Conservation (phyloP, 2,113 vertebrate species). For the Nettapus auritus region DNA sequence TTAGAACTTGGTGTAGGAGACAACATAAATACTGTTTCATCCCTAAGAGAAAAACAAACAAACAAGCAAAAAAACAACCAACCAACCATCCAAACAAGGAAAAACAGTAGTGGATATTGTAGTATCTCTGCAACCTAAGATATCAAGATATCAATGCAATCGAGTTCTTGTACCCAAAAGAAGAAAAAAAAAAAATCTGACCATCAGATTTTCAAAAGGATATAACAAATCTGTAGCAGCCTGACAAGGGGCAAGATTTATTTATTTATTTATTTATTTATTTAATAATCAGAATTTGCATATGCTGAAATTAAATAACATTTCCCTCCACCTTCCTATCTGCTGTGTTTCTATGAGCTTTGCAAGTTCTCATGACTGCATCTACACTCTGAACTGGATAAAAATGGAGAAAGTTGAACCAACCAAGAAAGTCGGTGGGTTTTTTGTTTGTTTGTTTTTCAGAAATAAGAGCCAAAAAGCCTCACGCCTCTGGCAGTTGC, state of each 20-base stretch:
- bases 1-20: not conserved
- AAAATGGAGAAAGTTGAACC: not conserved
- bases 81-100: too few species aligned
- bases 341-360: too few species aligned
- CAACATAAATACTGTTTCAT: not conserved
- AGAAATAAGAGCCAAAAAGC: not conserved
- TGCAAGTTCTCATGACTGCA: not conserved
- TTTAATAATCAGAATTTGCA: not conserved
- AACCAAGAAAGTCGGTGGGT: not conserved
- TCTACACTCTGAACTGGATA: not conserved
- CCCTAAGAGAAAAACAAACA: not conserved
- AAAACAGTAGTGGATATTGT: not conserved
- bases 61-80: not conserved
- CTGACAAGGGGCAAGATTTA: not conserved
- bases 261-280: not conserved
- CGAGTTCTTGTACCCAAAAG: not conserved
- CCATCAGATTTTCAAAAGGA: not conserved
- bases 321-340: not conserved
- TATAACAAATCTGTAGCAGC: not conserved
- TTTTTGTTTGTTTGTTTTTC: too few species aligned
- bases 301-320: not conserved
- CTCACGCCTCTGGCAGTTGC: not conserved
- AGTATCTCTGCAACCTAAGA: not conserved
- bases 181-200: not conserved
- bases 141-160: not conserved